Evolutionary conservation across 2,113 vertebrate genomes (phyloP).

Genomic region (Mesitornis unicolor): DNA sequence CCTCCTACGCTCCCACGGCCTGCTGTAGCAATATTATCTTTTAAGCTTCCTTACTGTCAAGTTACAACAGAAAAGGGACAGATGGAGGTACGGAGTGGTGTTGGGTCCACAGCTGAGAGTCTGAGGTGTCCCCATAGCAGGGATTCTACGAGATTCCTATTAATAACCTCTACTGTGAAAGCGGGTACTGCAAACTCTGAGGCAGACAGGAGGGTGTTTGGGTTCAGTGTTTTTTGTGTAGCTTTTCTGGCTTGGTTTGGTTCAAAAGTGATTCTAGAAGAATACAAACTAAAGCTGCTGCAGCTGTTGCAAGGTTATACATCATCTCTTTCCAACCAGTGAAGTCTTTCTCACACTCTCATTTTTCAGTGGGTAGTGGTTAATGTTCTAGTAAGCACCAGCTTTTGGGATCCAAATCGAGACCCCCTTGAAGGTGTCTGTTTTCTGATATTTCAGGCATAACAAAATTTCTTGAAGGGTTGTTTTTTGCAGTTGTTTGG

Average conservation of each 20-base stretch:
- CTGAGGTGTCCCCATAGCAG: neutral
- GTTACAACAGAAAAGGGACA: conserved; percentile 91
- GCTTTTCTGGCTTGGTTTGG: neutral
- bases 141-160: neutral
- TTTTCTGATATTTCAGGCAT: neutral
- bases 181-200: neutral
- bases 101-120: neutral
- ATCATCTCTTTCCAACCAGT: neutral
- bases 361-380: neutral
- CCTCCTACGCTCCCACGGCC: conserved; percentile 94
- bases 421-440: neutral
- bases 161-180: neutral
- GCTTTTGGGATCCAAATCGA: neutral
- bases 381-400: neutral
- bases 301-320: neutral
- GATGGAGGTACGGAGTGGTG: conserved; percentile 87
- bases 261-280: neutral
- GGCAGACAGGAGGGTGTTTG: neutral
- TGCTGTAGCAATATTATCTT: conserved; percentile 87
- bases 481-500: neutral
- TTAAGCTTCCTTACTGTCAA: conserved; percentile 91
- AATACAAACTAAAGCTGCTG: neutral
- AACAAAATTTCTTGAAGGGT: neutral
- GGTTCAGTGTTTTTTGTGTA: neutral
- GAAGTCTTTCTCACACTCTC: neutral